Conservation (phyloP, 2,888 invertebrate species). For the Athalia rosae region DNA sequence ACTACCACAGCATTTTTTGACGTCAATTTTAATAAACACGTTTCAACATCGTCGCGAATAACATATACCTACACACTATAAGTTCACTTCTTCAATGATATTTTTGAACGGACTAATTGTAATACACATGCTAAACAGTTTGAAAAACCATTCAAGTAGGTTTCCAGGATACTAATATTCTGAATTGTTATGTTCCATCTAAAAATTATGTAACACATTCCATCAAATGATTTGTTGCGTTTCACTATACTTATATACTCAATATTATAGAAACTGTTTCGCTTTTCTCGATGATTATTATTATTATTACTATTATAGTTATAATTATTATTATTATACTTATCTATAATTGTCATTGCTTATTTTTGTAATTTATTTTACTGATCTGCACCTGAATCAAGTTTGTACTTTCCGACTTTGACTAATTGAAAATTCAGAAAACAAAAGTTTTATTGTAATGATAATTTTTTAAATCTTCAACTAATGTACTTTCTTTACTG, state of each 20-base stretch:
- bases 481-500: background rate
- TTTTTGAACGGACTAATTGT: background rate
- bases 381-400: conserved; percentile 52
- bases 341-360: conserved; percentile 45
- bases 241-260: background rate
- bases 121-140: conserved; percentile 14
- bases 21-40: background rate
- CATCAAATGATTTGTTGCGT: conserved; percentile 24
- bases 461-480: background rate
- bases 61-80: background rate
- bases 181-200: conserved; percentile 31
- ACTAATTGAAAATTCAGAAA: conserved; percentile 1
- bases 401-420: conserved; percentile 32
- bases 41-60: background rate
- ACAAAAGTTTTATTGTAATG: background rate
- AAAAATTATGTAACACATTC: conserved; percentile 32
- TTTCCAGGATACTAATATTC: conserved; percentile 21
- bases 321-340: conserved; percentile 26
- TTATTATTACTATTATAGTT: conserved; percentile 12
- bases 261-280: background rate
- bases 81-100: conserved; percentile 10
- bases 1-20: conserved; percentile 22
- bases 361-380: background rate
- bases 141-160: conserved; percentile 1
- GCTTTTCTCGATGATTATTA: conserved; percentile 9